Conservation (phyloP, 1,140 invertebrate species). For the Lasioglossum baleicum region DNA sequence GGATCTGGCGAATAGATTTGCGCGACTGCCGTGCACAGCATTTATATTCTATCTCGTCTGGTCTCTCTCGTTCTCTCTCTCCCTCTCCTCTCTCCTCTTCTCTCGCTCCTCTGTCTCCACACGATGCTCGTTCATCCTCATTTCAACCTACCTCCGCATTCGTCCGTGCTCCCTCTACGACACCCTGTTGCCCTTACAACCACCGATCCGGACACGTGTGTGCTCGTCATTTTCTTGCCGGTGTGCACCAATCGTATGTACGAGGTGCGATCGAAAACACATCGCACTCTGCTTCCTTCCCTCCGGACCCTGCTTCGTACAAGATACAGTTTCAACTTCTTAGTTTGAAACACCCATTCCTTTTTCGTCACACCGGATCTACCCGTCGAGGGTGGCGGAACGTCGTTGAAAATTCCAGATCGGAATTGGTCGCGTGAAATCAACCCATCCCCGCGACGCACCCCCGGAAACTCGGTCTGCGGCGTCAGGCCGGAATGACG, state of each 20-base stretch:
- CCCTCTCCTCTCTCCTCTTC: not conserved
- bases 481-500: not conserved
- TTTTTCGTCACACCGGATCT: not conserved
- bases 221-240: conserved; percentile 54
- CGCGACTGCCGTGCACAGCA: conserved; percentile 48
- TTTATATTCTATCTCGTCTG: conserved; percentile 40
- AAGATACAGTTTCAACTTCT: too few relatives aligned
- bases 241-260: not conserved
- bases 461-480: not conserved
- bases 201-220: conserved; percentile 20
- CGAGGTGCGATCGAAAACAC: too few relatives aligned
- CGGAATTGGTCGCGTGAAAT: conserved; percentile 31
- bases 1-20: conserved; percentile 61
- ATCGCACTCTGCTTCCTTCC: too few relatives aligned
- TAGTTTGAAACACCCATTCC: not conserved
- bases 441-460: not conserved
- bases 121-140: too few relatives aligned
- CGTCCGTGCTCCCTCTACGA: not conserved
- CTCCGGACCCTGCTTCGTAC: too few relatives aligned
- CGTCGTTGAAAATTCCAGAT: conserved; percentile 23
- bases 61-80: not conserved
- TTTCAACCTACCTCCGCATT: not conserved
- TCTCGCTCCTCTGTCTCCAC: not conserved
- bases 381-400: not conserved
- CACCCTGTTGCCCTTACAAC: not conserved